Conservation (phyloP, 1,140 invertebrate species). For the Macrocentrus cingulum region DNA sequence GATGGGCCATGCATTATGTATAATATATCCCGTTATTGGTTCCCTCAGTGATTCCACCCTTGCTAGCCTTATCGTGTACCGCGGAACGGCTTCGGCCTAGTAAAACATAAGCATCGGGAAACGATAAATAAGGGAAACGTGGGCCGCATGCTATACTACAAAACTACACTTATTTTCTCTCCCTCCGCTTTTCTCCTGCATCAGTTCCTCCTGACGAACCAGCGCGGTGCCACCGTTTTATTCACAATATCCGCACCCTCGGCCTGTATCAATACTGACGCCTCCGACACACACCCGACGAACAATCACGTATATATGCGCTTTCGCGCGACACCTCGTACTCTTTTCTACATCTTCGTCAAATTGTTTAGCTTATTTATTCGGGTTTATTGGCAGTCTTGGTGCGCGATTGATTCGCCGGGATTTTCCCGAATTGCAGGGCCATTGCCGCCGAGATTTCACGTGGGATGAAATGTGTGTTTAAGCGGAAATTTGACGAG, state of each 20-base stretch:
- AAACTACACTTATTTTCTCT: conserved; percentile 26
- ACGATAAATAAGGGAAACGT: conserved; percentile 60
- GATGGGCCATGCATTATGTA: conserved; percentile 57
- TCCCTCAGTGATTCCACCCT: conserved; percentile 58
- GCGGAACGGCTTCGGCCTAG: conserved; percentile 43
- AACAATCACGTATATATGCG: conserved; percentile 7
- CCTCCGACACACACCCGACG: neutral
- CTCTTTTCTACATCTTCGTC: conserved; percentile 26
- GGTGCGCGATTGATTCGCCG: conserved; percentile 11
- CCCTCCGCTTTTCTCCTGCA: neutral
- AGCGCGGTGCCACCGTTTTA: too few species aligned
- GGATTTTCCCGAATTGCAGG: neutral
- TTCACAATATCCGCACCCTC: conserved; percentile 2
- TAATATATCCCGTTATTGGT: conserved; percentile 61
- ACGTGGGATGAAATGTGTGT: too few species aligned
- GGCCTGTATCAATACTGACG: neutral
- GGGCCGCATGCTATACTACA: conserved; percentile 49
- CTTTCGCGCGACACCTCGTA: conserved; percentile 10
- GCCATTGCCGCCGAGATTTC: too few species aligned
- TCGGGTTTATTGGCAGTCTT: conserved; percentile 35
- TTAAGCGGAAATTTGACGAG: too few species aligned
- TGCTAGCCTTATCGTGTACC: conserved; percentile 53
- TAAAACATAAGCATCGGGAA: conserved; percentile 60
- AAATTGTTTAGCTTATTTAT: conserved; percentile 52
- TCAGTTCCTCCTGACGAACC: neutral